Percentiles rank a stretch among this genome's conserved stretches.
Evolutionary conservation across 2,888 invertebrate species (phyloP).

Genomic region (Caenorhabditis drosophilae): DNA sequence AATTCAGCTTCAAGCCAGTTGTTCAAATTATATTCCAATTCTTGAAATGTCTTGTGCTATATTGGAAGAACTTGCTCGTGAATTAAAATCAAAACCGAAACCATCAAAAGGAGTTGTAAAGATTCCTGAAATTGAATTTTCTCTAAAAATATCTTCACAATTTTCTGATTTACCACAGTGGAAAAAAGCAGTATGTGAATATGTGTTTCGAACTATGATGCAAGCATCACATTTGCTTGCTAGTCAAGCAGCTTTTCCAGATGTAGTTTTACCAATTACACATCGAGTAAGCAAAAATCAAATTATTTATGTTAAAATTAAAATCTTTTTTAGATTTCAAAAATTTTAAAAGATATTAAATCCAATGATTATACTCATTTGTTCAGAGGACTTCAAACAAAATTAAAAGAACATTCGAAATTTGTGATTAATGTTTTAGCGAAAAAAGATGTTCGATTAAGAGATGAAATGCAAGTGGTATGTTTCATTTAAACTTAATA

Average conservation of each 20-base stretch:
- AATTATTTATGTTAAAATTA: background rate
- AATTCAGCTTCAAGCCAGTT: conserved; percentile 75
- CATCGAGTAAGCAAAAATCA: conserved; percentile 24
- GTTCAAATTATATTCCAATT: conserved; percentile 61
- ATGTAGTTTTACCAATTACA: conserved; percentile 52
- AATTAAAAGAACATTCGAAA: conserved; percentile 46
- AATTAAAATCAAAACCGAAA: conserved; percentile 31
- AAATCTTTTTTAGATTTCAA: conserved; percentile 19
- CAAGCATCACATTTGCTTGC: conserved; percentile 53
- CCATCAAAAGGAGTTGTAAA: conserved; percentile 26
- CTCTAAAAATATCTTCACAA: conserved; percentile 36
- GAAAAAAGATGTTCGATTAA: conserved; percentile 26
- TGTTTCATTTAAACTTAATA: conserved; percentile 3
- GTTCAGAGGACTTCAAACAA: conserved; percentile 48
- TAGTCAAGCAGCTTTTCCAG: conserved; percentile 56
- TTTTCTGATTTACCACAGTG: conserved; percentile 32
- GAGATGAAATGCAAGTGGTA: conserved; percentile 50
- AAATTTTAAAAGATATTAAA: conserved; percentile 42
- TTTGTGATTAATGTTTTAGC: conserved; percentile 31
- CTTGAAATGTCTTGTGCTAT: conserved; percentile 43
- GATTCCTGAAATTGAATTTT: conserved; percentile 33
- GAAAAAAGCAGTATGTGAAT: conserved; percentile 31
- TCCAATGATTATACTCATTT: conserved; percentile 44
- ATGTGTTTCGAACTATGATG: conserved; percentile 47
- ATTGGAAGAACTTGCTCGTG: conserved; percentile 31